These are phyloP conservation scores for Laticauda colubrina DNA, from an alignment of 2,113 vertebrate species.

Conservation along the genomic window DNA sequence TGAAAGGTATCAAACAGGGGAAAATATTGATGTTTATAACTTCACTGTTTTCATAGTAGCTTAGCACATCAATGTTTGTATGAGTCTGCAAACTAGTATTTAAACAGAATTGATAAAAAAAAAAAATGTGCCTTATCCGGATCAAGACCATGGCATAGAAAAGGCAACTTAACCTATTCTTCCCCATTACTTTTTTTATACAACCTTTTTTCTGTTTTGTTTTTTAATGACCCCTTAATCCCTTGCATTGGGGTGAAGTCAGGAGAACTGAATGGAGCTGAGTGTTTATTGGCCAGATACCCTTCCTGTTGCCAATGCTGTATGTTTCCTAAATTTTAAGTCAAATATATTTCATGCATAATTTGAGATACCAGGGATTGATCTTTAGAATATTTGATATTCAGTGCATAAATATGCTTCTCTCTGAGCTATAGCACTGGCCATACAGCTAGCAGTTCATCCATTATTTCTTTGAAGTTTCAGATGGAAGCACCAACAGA, in stretches of 20 bases:
- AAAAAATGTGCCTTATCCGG: not conserved
- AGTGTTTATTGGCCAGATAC: too few species aligned
- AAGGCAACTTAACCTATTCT: not conserved
- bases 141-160: not conserved
- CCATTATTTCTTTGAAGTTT: not conserved
- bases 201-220: not conserved
- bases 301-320: too few species aligned
- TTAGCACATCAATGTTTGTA: not conserved
- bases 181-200: not conserved
- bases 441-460: not conserved
- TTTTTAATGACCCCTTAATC: too few species aligned
- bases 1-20: not conserved
- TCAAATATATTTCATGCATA: not conserved
- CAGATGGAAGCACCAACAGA: not conserved
- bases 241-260: too few species aligned
- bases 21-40: not conserved
- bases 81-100: not conserved
- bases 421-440: not conserved
- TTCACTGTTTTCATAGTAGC: not conserved
- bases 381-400: not conserved
- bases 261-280: too few species aligned
- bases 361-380: not conserved
- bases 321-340: not conserved
- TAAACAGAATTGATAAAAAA: not conserved
- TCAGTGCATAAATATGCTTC: not conserved